Conservation (phyloP, 2,113 vertebrate genomes). For the Acanthisitta chloris region DNA sequence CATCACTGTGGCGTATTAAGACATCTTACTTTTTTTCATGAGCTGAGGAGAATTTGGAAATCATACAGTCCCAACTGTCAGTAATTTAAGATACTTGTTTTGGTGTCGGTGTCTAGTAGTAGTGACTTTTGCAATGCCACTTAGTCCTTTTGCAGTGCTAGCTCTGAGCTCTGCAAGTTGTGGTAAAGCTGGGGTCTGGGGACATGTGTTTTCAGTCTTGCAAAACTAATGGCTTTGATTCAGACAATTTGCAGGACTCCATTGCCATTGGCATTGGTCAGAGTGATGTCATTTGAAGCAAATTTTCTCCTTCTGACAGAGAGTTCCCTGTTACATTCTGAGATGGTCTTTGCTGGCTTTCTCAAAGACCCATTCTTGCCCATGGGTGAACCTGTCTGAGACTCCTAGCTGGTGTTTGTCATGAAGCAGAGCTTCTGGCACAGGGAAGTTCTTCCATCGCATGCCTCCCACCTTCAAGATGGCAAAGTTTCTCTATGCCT, state of each 20-base stretch:
- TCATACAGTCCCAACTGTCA: not conserved
- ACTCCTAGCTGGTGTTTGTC: not conserved
- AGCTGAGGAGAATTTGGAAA: not conserved
- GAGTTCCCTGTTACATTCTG: rapidly evolving
- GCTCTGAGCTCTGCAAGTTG: not conserved
- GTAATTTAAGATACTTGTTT: not conserved
- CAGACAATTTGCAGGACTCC: rapidly evolving
- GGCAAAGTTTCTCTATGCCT: too few relatives aligned
- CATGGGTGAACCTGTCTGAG: rapidly evolving
- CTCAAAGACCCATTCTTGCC: not conserved
- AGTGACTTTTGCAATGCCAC: not conserved
- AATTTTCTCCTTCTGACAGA: not conserved
- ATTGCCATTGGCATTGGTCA: not conserved
- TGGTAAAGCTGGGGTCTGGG: not conserved
- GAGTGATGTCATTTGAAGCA: not conserved
- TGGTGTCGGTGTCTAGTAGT: rapidly evolving
- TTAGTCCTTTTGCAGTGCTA: not conserved
- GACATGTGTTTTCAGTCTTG: not conserved
- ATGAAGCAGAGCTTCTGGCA: not conserved
- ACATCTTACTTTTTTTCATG: not conserved
- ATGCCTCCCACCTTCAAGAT: not conserved
- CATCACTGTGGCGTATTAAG: not conserved
- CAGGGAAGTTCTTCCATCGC: not conserved
- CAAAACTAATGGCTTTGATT: not conserved
- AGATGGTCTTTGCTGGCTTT: rapidly evolving